These are phyloP conservation scores for Podarcis lilfordi DNA, from an alignment of 2,797 vertebrate genomes.

Conservation along the genomic window DNA sequence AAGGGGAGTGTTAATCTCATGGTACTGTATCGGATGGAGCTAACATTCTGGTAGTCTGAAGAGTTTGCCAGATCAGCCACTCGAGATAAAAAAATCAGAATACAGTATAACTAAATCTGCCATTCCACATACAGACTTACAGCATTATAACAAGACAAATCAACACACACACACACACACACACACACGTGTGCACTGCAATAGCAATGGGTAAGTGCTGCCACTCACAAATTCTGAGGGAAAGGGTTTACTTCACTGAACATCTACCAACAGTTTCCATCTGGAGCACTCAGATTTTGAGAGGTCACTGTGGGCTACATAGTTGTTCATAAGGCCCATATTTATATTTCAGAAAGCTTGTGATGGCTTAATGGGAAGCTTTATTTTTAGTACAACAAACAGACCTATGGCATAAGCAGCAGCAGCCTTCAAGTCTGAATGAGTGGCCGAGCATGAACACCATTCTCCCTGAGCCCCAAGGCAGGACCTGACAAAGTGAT, in stretches of 20 bases:
- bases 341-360: background rate
- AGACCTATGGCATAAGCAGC: background rate
- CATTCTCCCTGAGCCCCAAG: background rate
- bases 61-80: constrained; percentile 38
- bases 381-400: background rate
- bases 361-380: background rate
- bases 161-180: background rate
- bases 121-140: background rate
- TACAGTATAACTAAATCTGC: background rate
- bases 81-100: background rate
- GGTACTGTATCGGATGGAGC: constrained; percentile 59
- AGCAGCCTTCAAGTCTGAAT: background rate
- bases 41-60: constrained; percentile 33
- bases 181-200: background rate
- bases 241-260: background rate
- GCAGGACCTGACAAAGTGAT: background rate
- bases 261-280: background rate
- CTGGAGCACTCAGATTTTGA: background rate
- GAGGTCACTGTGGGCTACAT: background rate
- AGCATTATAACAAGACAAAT: background rate
- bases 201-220: background rate
- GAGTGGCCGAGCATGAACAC: background rate
- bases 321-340: no score
- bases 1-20: constrained; percentile 55
- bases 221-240: background rate